phyloP scores from a whole-genome alignment of 2,888 invertebrate species.

The Silvanus unidentatus region DNA sequence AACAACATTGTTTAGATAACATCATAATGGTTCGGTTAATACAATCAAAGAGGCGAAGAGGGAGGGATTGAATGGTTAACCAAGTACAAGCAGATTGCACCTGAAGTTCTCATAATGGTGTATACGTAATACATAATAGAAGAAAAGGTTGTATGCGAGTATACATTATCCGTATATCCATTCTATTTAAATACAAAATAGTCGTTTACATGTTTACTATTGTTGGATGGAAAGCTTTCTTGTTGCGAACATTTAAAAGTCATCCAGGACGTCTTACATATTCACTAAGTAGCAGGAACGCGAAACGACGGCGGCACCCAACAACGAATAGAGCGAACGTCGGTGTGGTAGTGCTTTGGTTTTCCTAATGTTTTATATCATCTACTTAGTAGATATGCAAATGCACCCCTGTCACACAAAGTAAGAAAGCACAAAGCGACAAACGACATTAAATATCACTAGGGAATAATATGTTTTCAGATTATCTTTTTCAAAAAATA shows the following conservation, averaged over 20 bases:
- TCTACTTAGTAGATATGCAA: conserved; percentile 27
- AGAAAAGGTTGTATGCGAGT: not conserved
- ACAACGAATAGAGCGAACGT: too few relatives aligned
- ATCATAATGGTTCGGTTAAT: too few relatives aligned
- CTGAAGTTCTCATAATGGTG: too few relatives aligned
- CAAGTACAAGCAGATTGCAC: too few relatives aligned
- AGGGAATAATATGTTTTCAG: conserved; percentile 23
- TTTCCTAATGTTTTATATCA: conserved; percentile 23
- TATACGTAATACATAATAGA: not conserved
- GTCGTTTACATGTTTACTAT: conserved; percentile 1
- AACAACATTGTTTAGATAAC: too few relatives aligned
- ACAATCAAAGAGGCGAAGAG: too few relatives aligned
- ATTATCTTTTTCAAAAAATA: conserved; percentile 18
- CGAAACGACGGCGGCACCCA: not conserved
- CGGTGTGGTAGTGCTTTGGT: conserved; percentile 9
- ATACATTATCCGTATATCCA: not conserved
- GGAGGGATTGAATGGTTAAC: too few relatives aligned
- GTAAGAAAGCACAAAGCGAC: conserved; percentile 25
- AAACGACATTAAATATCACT: conserved; percentile 27
- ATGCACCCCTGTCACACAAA: conserved; percentile 20
- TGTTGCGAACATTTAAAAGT: conserved; percentile 8
- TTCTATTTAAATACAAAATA: conserved; percentile 3
- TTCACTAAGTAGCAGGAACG: conserved; percentile 8
- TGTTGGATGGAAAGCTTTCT: conserved; percentile 7
- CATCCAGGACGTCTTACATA: conserved; percentile 14